Conservation (phyloP, 2,888 invertebrate species). For the Hermaeophaga mercurialis region DNA sequence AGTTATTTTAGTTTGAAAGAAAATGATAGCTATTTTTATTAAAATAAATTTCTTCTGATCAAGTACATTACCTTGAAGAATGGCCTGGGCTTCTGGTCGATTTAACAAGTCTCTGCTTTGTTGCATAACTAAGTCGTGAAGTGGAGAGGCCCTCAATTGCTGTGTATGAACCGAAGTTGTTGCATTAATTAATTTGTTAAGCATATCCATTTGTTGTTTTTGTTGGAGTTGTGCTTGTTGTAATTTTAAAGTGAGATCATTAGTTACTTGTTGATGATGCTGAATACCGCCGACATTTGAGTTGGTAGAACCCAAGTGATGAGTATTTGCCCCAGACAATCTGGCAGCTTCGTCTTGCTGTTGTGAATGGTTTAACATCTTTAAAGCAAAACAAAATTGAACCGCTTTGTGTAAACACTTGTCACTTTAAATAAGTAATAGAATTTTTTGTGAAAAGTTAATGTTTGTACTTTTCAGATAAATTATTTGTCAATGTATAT, state of each 20-base stretch:
- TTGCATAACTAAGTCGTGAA: slow-evolving; percentile 59
- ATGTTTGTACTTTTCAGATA: too few species aligned
- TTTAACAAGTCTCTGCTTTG: slow-evolving; percentile 69
- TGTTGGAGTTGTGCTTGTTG: slow-evolving; percentile 56
- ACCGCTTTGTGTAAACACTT: too few species aligned
- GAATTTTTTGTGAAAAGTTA: too few species aligned
- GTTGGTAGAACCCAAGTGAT: slow-evolving; percentile 25
- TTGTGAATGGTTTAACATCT: slow-evolving; percentile 67
- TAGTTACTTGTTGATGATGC: slow-evolving; percentile 35
- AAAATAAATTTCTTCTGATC: too few species aligned
- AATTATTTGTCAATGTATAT: too few species aligned
- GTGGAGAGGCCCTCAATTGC: slow-evolving; percentile 52
- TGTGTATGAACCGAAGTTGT: slow-evolving; percentile 40
- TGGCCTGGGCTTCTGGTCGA: slow-evolving; percentile 77
- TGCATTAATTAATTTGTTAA: slow-evolving; percentile 54
- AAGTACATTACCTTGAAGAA: slow-evolving; percentile 68
- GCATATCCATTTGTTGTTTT: slow-evolving; percentile 54
- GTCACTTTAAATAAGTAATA: too few species aligned
- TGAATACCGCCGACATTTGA: slow-evolving; percentile 30
- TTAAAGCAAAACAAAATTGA: too few species aligned
- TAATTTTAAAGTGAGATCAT: slow-evolving; percentile 59
- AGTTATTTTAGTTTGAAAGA: too few species aligned
- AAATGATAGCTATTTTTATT: too few species aligned
- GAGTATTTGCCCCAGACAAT: slow-evolving; percentile 23
- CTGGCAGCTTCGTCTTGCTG: slow-evolving; percentile 54